These are phyloP conservation scores for Lutjanus erythropterus DNA, from an alignment of 2,113 vertebrate species.

Conservation along the genomic window DNA sequence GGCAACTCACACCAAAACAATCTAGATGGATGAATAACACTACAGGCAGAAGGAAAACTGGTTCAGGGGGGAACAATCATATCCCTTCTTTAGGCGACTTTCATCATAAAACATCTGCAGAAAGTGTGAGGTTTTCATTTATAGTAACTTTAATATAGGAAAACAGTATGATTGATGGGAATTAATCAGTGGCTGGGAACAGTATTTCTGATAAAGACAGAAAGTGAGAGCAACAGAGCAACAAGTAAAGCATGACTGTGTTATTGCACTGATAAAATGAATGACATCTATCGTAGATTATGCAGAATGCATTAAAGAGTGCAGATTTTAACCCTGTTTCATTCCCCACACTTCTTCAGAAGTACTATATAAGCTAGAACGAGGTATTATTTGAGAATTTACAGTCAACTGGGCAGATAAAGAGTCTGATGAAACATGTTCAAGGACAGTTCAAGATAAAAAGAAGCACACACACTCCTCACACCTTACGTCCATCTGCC, in stretches of 20 bases:
- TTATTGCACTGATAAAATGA: background rate
- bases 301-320: background rate
- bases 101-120: background rate
- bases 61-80: accelerated
- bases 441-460: slow-evolving; percentile 3
- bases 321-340: background rate
- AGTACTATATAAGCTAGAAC: background rate
- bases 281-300: background rate
- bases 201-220: background rate
- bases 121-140: background rate
- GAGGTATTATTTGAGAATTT: background rate
- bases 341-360: no score
- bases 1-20: no score
- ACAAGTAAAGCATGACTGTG: background rate
- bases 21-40: no score
- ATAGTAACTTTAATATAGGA: background rate
- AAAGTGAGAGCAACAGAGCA: background rate
- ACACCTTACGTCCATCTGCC: slow-evolving; percentile 4
- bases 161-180: background rate
- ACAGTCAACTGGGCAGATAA: background rate
- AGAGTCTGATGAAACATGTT: background rate
- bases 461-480: background rate
- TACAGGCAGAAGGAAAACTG: no score
- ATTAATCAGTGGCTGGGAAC: no score
- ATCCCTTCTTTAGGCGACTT: background rate